phyloP scores from a whole-genome alignment of 2,113 vertebrate genomes.

The Ptyas mucosa region DNA sequence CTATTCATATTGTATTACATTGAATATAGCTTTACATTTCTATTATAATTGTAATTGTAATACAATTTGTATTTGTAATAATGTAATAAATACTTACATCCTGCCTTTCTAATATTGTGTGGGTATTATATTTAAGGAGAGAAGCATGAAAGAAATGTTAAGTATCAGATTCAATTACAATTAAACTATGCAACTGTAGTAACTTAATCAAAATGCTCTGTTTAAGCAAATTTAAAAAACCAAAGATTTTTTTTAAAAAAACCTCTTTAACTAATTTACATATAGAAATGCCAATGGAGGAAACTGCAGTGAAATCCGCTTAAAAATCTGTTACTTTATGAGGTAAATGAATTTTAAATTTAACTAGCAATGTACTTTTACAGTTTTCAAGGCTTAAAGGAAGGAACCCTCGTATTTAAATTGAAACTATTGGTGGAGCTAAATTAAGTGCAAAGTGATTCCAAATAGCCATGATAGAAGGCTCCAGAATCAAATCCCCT shows the following conservation, averaged over 20 bases:
- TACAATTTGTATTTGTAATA: not conserved
- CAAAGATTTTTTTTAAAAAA: not conserved
- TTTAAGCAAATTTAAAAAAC: not conserved
- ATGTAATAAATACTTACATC: not conserved
- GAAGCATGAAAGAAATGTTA: not conserved
- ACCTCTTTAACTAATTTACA: slow-evolving; percentile 80
- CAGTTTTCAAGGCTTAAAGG: slow-evolving; percentile 13
- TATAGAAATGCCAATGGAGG: slow-evolving; percentile 84
- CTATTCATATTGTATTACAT: not conserved
- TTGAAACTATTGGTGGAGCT: not conserved
- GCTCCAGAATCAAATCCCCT: not conserved
- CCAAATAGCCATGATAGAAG: not conserved
- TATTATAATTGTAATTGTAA: not conserved
- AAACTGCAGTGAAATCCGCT: slow-evolving; percentile 74
- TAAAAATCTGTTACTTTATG: slow-evolving; percentile 96
- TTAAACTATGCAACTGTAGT: not conserved
- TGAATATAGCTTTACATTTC: not conserved
- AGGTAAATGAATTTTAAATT: slow-evolving; percentile 75
- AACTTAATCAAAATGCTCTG: not conserved
- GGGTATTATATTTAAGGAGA: not conserved
- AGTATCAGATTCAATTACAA: not conserved
- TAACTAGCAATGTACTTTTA: not conserved
- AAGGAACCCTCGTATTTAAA: not conserved
- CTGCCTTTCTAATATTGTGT: not conserved
- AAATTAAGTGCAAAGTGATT: not conserved